Evolutionary conservation across 2,888 invertebrate genomes (phyloP).

Genomic region (Mycalesis mineus): DNA sequence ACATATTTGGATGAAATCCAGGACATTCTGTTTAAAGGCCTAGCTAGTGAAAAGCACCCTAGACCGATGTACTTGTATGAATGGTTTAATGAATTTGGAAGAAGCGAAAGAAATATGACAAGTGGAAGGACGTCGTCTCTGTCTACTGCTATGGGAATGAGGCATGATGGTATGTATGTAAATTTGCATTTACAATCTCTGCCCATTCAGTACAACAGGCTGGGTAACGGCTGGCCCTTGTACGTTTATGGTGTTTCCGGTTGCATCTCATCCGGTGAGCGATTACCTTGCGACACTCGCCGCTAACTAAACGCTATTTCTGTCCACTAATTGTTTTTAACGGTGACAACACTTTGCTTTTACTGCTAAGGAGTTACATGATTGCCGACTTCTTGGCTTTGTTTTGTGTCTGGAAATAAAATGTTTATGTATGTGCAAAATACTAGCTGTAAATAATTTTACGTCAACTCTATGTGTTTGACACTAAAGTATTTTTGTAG

Average conservation of each 20-base stretch:
- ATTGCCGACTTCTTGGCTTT: slow-evolving; percentile 17
- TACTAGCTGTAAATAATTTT: background rate
- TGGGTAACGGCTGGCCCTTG: background rate
- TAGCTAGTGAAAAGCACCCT: too few relatives aligned
- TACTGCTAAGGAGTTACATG: slow-evolving; percentile 26
- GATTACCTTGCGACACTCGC: slow-evolving; percentile 8
- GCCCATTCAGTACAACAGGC: background rate
- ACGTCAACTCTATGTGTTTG: background rate
- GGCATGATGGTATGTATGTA: too few relatives aligned
- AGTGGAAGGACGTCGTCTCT: too few relatives aligned
- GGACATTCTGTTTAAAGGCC: too few relatives aligned
- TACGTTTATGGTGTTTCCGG: slow-evolving; percentile 2
- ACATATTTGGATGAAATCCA: too few relatives aligned
- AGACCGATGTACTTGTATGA: too few relatives aligned
- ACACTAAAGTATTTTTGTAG: too few relatives aligned
- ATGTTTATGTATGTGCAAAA: slow-evolving; percentile 1
- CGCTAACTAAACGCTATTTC: slow-evolving; percentile 23
- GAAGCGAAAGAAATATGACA: too few relatives aligned
- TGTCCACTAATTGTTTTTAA: slow-evolving; percentile 24
- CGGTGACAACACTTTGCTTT: slow-evolving; percentile 27
- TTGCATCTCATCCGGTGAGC: slow-evolving; percentile 6
- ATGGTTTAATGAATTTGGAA: too few relatives aligned
- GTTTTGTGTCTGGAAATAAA: slow-evolving; percentile 12
- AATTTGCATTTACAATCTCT: background rate
- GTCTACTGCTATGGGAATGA: too few relatives aligned